Evolutionary conservation across 2,888 invertebrate genomes (phyloP).

Genomic region (Pammene fasciana): DNA sequence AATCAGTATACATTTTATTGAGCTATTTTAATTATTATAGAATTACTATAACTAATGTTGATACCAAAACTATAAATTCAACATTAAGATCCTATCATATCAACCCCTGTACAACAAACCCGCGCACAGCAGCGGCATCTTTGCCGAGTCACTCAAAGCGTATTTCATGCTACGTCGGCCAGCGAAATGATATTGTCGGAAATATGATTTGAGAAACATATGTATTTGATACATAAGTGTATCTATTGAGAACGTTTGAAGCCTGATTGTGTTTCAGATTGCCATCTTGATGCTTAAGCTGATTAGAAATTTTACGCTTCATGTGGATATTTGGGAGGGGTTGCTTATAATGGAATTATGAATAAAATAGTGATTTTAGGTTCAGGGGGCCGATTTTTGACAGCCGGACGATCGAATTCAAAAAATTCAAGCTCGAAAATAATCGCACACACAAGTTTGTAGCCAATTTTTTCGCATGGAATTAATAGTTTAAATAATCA

Average conservation of each 20-base stretch:
- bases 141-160: conserved; percentile 81
- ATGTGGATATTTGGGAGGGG: not conserved
- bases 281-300: conserved; percentile 26
- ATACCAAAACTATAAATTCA: not conserved
- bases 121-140: conserved; percentile 70
- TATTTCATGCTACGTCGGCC: conserved; percentile 83
- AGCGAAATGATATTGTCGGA: conserved; percentile 80
- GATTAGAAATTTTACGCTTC: conserved; percentile 27
- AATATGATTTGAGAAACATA: conserved; percentile 80
- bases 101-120: conserved; percentile 44
- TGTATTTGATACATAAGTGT: conserved; percentile 68
- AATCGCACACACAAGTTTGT: too few species aligned
- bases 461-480: too few species aligned
- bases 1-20: too few species aligned
- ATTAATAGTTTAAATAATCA: too few species aligned
- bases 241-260: conserved; percentile 27
- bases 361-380: not conserved
- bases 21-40: too few species aligned
- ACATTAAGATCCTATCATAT: conserved; percentile 18
- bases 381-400: too few species aligned
- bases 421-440: too few species aligned
- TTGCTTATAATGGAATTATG: not conserved
- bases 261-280: conserved; percentile 26
- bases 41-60: not conserved
- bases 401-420: too few species aligned